Base-by-base conservation (phyloP, 64 coral and sea anemone species). In the Catalaphyllia jardinei region DNA sequence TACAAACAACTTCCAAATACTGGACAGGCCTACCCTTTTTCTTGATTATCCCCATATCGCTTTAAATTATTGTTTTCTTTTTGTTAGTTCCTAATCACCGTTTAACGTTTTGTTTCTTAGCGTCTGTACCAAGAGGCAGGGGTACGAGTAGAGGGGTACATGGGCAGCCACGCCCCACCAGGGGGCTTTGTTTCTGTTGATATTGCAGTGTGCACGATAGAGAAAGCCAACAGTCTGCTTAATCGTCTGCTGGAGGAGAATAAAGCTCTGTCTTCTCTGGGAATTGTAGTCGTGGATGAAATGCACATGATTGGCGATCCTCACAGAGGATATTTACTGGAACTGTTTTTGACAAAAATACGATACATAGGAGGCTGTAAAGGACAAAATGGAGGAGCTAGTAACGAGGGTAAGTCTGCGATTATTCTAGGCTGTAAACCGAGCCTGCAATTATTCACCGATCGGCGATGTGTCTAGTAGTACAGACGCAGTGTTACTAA, bases 161-260 rank as follows among this genome's bases (percentile, higher is more conserved):
- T 99, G 97, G 97, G 97, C 4, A 99, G 94, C 72, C 88, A 95
- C 59, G 77, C 76, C 22, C 94, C 97, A 38, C 61, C 94, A 0
- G 88, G 94, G 27, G 97, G 97, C 5, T 93, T 99, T 59, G 74
- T 78, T 17, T 85, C 88, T 24, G 88, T 95, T 8, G 97, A 99
- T 50, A 85, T 99, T 80, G 97, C 97, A 31, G 94, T 99, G 17
- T 99, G 97, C 50, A 99, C 97, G 2, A 99, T 99, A 73, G 97
- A 99, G 91, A 99, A 99, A 80, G 97, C 93, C 31, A 99, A 99
- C 72, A 95, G 97, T 77, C 83, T 99, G 10, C 74, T 99, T 19
- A 99, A 99, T 82, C 88, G 88, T 29, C 86, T 99, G 28, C 81
- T 99, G 94, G 97, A 99, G 79, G 94, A 95, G 63, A 80, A 86